Evolutionary conservation across 1,140 invertebrate genomes (phyloP), one percentile per base, ranked within the genome.

Genomic region (Nasonia vitripennis): DNA sequence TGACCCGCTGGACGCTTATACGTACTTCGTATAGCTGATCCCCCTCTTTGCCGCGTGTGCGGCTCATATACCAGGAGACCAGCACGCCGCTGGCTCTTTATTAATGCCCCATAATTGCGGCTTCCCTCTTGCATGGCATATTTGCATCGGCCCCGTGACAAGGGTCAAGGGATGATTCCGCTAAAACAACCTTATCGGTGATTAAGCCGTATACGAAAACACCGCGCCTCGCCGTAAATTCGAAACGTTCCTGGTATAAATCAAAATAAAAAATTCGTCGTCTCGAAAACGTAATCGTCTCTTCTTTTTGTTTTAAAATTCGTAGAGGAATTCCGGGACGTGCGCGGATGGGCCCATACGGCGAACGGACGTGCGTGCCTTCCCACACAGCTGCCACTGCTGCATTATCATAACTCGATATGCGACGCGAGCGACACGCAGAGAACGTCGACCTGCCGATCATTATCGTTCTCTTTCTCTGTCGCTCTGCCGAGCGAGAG

Each of bases 331-430:
- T 62, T 62, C 77, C 23, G 77, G n/a, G 48, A 48, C 77, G 48
- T 27, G 23, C 55, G 17, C 55, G 17, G 20, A 7, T 45, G 41
- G 10, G 41, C 41, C 41, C 9, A 45, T 10, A 45, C 41, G 10
- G 41, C 41, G 41, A 45, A 17, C 70, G 70, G 31, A 34, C 14
- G 70, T 34, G 70, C 37, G 37, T 14, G 73, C 41, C 75, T 78
- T 78, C 75, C 75, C 75, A 78, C 75, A 11, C 27, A 17, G 68
- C 68, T 4, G 87, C 88, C 86, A 87, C 0, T 6, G 84, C 80
- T 74, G 67, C 86, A 89, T 89, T 89, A 88, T 89, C 88, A 89
- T 89, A 89, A 89, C 87, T 88, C 87, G 88, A 89, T 88, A 87
- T 67, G 83, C 87, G 86, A 71, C 85, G 86, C 85, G 86, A 87